Conservation (phyloP, 37 sponge, comb jelly and placozoan genomes). For the Ephydatia muelleri region DNA sequence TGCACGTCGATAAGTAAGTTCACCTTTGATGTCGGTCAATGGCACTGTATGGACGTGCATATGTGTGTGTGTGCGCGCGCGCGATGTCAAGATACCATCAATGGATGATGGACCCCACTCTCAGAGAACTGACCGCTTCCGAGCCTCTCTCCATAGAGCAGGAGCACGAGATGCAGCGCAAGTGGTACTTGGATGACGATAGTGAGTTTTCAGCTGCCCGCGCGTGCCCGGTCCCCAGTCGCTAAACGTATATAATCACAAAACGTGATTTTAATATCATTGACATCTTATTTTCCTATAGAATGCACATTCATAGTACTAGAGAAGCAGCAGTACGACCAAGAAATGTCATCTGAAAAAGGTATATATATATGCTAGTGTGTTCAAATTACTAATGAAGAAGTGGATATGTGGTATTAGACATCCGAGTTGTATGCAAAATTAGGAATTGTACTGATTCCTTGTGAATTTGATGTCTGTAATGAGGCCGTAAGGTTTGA, state of each 20-base stretch:
- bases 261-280: too few relatives aligned
- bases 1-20: constrained; percentile 71
- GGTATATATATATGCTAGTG: too few relatives aligned
- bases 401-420: too few relatives aligned
- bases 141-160: constrained; percentile 84
- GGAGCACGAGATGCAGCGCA: constrained; percentile 88
- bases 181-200: constrained; percentile 78
- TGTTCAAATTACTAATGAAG: too few relatives aligned
- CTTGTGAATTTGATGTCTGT: too few relatives aligned
- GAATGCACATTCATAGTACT: constrained; percentile 82
- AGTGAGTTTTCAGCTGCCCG: constrained; percentile 42
- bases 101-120: constrained; percentile 84
- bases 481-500: too few relatives aligned
- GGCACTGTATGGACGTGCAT: background rate
- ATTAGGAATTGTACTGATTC: too few relatives aligned
- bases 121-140: constrained; percentile 79
- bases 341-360: constrained; percentile 33
- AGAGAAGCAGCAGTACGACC: constrained; percentile 22
- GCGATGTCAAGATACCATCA: constrained; percentile 58
- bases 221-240: too few relatives aligned
- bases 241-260: too few relatives aligned
- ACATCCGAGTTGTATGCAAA: too few relatives aligned
- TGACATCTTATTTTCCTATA: constrained; percentile 10
- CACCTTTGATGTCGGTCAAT: background rate
- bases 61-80: background rate